A percentile compares a stretch with the other conserved stretches of the same genome.
phyloP scores from a whole-genome alignment of 23 tunicate genomes.

The Diplosoma virens region DNA sequence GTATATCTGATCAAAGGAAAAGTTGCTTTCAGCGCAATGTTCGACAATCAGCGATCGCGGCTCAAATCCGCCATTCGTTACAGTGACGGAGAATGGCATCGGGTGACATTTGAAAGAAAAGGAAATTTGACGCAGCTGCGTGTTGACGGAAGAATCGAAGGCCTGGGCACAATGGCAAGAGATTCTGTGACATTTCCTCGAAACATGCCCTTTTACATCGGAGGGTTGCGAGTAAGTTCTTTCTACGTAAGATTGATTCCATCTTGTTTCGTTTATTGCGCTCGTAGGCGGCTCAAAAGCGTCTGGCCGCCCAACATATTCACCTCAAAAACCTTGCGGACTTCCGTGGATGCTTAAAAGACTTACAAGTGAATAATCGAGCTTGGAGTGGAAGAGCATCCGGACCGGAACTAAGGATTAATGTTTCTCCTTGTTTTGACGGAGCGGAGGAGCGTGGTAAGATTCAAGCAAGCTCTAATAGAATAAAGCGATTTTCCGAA shows the following conservation, averaged over 20 bases:
- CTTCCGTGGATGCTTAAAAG: constrained; percentile 68
- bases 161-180: not conserved
- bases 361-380: constrained; percentile 28
- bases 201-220: constrained; percentile 64
- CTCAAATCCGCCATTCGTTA: constrained; percentile 26
- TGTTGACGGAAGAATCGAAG: constrained; percentile 53
- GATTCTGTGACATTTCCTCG: constrained; percentile 49
- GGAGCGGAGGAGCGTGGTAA: no score
- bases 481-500: not conserved
- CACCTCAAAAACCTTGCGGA: constrained; percentile 43
- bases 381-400: constrained; percentile 5
- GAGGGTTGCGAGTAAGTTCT: constrained; percentile 66
- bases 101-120: constrained; percentile 63
- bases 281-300: constrained; percentile 40
- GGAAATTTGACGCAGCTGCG: constrained; percentile 44
- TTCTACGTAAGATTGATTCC: not conserved
- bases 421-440: constrained; percentile 38
- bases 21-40: constrained; percentile 54
- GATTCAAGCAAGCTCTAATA: not conserved
- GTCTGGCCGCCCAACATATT: constrained; percentile 27
- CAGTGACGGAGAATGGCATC: constrained; percentile 75
- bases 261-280: not conserved
- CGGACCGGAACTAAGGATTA: constrained; percentile 8
- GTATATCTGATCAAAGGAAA: constrained; percentile 63
- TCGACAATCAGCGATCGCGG: constrained; percentile 39